Conservation (phyloP, 2,888 invertebrate genomes). For the Apeira syringaria region DNA sequence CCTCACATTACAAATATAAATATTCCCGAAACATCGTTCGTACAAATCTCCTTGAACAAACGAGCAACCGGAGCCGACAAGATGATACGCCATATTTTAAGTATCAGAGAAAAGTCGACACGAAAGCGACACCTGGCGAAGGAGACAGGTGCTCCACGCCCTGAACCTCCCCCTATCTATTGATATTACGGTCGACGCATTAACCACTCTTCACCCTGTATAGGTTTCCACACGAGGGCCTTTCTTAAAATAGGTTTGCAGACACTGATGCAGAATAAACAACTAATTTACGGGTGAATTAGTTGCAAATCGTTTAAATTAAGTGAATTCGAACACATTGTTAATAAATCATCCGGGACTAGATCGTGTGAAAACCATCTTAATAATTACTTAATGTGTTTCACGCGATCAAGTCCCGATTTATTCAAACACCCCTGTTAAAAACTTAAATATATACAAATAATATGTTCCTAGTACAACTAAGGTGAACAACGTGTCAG, state of each 20-base stretch:
- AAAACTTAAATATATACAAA: too few relatives aligned
- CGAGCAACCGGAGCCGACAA: slow-evolving; percentile 64
- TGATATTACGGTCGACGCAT: slow-evolving; percentile 72
- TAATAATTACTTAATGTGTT: too few relatives aligned
- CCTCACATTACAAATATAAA: slow-evolving; percentile 46
- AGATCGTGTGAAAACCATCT: too few relatives aligned
- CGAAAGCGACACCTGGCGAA: slow-evolving; percentile 55
- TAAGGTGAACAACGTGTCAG: too few relatives aligned
- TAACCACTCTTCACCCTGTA: slow-evolving; percentile 66
- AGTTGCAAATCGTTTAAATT: too few relatives aligned
- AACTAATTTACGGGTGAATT: too few relatives aligned
- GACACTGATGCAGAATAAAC: slow-evolving; percentile 16
- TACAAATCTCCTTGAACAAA: slow-evolving; percentile 64
- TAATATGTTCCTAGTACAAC: too few relatives aligned
- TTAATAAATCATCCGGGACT: too few relatives aligned
- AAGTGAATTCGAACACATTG: too few relatives aligned
- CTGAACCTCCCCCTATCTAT: slow-evolving; percentile 57
- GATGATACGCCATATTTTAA: slow-evolving; percentile 76
- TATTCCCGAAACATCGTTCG: slow-evolving; percentile 48
- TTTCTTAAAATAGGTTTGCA: slow-evolving; percentile 3
- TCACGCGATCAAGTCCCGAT: too few relatives aligned
- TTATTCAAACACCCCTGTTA: too few relatives aligned
- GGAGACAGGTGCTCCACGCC: slow-evolving; percentile 48
- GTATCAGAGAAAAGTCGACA: slow-evolving; percentile 66
- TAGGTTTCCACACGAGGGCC: slow-evolving; percentile 56